Conservation (phyloP, 2,888 invertebrate genomes). For the Ceraclea dissimilis region DNA sequence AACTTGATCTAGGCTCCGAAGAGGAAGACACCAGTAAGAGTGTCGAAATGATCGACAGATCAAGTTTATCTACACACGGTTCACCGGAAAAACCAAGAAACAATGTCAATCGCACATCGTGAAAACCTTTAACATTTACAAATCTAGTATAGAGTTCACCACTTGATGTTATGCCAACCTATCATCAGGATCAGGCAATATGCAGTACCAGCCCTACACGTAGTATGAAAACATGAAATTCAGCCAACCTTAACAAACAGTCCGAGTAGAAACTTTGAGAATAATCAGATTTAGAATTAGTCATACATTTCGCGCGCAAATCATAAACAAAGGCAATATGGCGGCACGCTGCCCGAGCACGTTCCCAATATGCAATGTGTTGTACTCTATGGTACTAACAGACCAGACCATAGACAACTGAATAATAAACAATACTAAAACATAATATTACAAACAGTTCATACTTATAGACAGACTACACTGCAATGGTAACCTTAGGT, state of each 20-base stretch:
- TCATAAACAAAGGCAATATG: conserved; percentile 21
- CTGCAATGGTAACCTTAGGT: background rate
- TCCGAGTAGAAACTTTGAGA: conserved; percentile 2
- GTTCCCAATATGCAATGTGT: conserved; percentile 10
- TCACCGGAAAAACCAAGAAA: too few relatives aligned
- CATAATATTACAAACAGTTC: background rate
- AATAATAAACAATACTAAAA: too few relatives aligned
- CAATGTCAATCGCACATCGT: too few relatives aligned
- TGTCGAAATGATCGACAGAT: too few relatives aligned
- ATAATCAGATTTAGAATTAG: conserved; percentile 7
- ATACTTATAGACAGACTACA: background rate
- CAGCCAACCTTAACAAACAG: conserved; percentile 1
- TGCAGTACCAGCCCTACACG: background rate
- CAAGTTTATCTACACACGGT: too few relatives aligned
- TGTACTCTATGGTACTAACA: background rate
- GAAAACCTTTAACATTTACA: too few relatives aligned
- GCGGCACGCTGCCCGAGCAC: conserved; percentile 13
- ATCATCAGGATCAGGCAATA: too few relatives aligned
- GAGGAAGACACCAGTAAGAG: too few relatives aligned
- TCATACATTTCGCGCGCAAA: conserved; percentile 15
- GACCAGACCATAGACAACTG: background rate
- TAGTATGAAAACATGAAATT: background rate
- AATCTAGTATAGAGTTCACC: too few relatives aligned
- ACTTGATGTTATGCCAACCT: too few relatives aligned
- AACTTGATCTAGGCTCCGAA: too few relatives aligned